phyloP scores from a whole-genome alignment of 2,888 invertebrate species.

The Platycnemis pennipes region DNA sequence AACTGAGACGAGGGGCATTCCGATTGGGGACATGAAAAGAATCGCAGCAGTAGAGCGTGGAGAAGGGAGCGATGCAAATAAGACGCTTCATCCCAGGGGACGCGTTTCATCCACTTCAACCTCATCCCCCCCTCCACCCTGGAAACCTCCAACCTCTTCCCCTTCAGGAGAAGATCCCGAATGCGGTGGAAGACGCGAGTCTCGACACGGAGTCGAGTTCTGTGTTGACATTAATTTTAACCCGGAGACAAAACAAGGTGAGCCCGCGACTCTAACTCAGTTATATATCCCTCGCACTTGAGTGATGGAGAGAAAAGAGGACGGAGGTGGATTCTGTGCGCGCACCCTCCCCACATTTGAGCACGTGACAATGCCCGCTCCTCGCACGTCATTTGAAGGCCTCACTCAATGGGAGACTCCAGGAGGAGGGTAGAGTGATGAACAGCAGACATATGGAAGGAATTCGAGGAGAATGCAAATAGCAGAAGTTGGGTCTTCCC shows the following conservation, averaged over 20 bases:
- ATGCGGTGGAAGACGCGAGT: neutral
- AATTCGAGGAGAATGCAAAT: neutral
- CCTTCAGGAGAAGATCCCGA: neutral
- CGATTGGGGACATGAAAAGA: conserved; percentile 22
- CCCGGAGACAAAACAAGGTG: conserved; percentile 55
- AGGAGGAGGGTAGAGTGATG: neutral
- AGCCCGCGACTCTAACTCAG: conserved; percentile 37
- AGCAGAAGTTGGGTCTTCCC: neutral
- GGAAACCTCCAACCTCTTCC: neutral
- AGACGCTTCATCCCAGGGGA: neutral
- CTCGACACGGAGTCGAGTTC: conserved; percentile 20
- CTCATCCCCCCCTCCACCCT: neutral
- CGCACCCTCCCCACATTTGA: neutral
- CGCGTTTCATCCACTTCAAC: neutral
- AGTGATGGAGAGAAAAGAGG: neutral
- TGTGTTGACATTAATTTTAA: conserved; percentile 63
- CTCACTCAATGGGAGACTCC: neutral
- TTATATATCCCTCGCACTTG: conserved; percentile 28
- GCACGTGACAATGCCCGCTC: neutral
- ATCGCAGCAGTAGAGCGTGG: neutral
- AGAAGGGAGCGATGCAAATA: neutral
- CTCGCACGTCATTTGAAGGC: neutral
- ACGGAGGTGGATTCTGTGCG: neutral
- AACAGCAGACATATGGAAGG: neutral
- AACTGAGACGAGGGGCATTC: neutral